A percentile compares a stretch with the other conserved stretches of the same genome.
Evolutionary conservation across 2,113 vertebrate genomes (phyloP).

Genomic region (Labrus mixtus): DNA sequence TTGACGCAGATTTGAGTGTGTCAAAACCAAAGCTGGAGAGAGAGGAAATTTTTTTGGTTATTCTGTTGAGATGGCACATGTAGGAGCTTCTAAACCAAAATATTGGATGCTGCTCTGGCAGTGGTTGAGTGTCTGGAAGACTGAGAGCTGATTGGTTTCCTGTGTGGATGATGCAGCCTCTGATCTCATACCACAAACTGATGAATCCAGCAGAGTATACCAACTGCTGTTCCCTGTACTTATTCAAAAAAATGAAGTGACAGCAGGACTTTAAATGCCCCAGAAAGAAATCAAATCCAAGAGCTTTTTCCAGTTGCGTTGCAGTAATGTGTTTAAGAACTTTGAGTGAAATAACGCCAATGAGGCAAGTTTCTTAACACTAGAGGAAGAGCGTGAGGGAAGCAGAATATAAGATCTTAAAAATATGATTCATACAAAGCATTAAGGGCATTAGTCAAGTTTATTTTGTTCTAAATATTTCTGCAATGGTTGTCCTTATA

Average conservation of each 20-base stretch:
- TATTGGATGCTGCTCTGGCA: background rate
- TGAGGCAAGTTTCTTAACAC: too few relatives aligned
- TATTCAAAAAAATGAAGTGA: background rate
- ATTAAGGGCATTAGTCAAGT: too few relatives aligned
- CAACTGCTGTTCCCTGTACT: constrained; percentile 1
- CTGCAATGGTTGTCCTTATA: too few relatives aligned
- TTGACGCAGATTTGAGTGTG: too few relatives aligned
- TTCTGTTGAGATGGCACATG: background rate
- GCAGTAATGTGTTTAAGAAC: background rate
- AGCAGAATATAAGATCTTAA: too few relatives aligned
- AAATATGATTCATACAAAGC: too few relatives aligned
- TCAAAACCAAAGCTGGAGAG: background rate
- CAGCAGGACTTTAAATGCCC: background rate
- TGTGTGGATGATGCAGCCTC: background rate
- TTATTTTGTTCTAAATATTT: too few relatives aligned
- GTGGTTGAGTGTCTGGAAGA: background rate
- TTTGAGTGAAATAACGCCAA: too few relatives aligned
- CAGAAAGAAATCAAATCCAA: background rate
- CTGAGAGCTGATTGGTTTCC: constrained; percentile 18
- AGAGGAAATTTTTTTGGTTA: background rate
- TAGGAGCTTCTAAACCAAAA: background rate
- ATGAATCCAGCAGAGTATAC: background rate
- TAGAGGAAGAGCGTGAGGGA: too few relatives aligned
- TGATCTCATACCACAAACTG: constrained; percentile 1
- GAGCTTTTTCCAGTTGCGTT: background rate